phyloP scores from a whole-genome alignment of 2,888 invertebrate genomes.

The Drosophila siamana region DNA sequence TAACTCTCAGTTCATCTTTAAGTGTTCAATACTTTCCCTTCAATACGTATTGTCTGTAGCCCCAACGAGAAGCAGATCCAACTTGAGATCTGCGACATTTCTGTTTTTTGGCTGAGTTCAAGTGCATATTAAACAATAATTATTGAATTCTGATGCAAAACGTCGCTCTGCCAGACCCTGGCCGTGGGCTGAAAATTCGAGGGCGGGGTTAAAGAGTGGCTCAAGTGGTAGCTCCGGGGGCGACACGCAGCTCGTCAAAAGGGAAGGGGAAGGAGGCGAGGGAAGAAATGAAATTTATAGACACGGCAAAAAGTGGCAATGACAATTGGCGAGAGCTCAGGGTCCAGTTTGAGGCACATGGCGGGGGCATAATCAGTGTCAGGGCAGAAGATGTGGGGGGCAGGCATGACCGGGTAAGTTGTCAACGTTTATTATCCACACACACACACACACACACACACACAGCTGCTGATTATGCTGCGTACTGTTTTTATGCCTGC shows the following conservation, averaged over 20 bases:
- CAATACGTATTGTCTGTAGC: neutral
- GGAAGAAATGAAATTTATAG: slow-evolving; percentile 69
- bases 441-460: slow-evolving; percentile 38
- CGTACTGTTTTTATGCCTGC: slow-evolving; percentile 78
- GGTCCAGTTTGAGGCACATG: slow-evolving; percentile 43
- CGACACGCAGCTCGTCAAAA: slow-evolving; percentile 61
- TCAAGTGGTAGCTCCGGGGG: slow-evolving; percentile 46
- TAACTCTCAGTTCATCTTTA: no score
- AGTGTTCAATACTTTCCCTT: neutral
- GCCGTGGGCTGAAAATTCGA: slow-evolving; percentile 21
- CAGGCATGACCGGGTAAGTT: slow-evolving; percentile 57
- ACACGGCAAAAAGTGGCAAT: slow-evolving; percentile 69
- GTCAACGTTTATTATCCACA: slow-evolving; percentile 64
- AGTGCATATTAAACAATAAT: slow-evolving; percentile 77
- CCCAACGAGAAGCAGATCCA: neutral
- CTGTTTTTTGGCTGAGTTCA: slow-evolving; percentile 35
- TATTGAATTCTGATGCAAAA: slow-evolving; percentile 73
- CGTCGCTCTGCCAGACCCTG: slow-evolving; percentile 12
- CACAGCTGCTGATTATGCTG: slow-evolving; percentile 70
- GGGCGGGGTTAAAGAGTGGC: slow-evolving; percentile 22
- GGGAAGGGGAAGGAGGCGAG: slow-evolving; percentile 19
- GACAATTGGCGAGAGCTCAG: slow-evolving; percentile 68
- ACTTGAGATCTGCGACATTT: slow-evolving; percentile 48
- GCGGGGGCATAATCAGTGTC: slow-evolving; percentile 72
- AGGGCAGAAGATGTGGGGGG: slow-evolving; percentile 48